Percentiles rank a stretch among this genome's conserved stretches.
phyloP scores from a whole-genome alignment of 1,140 invertebrate genomes.

The Arion vulgaris region DNA sequence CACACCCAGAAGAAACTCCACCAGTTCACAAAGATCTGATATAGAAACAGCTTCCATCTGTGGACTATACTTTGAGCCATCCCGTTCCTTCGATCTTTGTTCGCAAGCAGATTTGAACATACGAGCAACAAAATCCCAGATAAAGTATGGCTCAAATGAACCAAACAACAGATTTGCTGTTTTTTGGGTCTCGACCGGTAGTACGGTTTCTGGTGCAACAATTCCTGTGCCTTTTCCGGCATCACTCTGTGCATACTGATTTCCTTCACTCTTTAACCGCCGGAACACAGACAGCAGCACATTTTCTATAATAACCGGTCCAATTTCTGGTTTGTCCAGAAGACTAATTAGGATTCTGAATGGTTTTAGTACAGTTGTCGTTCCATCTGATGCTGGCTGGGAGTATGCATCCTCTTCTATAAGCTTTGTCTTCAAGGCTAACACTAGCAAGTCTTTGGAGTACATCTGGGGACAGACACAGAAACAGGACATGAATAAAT shows the following conservation, averaged over 20 bases:
- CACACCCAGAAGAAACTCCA: conserved; percentile 85
- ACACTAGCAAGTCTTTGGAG: conserved; percentile 78
- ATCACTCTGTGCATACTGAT: conserved; percentile 41
- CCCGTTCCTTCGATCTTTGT: conserved; percentile 35
- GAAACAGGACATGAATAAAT: neutral
- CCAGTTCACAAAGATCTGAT: conserved; percentile 78
- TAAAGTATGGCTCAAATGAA: conserved; percentile 87
- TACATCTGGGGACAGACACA: conserved; percentile 70
- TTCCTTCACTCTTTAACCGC: conserved; percentile 71
- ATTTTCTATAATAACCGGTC: conserved; percentile 86
- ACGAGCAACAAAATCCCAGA: conserved; percentile 87
- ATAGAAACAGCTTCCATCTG: conserved; percentile 58
- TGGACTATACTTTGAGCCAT: neutral
- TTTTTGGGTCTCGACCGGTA: conserved; percentile 79
- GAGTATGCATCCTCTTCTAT: conserved; percentile 48
- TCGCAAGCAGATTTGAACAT: conserved; percentile 80
- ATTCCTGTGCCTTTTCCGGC: conserved; percentile 35
- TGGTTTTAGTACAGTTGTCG: conserved; percentile 77
- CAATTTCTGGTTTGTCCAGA: conserved; percentile 91
- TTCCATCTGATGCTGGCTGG: conserved; percentile 1
- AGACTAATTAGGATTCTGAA: conserved; percentile 90
- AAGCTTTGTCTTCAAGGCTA: conserved; percentile 74
- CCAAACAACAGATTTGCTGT: conserved; percentile 89
- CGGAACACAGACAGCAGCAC: conserved; percentile 90
- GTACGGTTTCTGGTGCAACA: conserved; percentile 35